Percentiles rank a stretch among this genome's conserved stretches.
phyloP scores from a whole-genome alignment of 2,113 vertebrate species.

The Poeciliopsis retropinna region DNA sequence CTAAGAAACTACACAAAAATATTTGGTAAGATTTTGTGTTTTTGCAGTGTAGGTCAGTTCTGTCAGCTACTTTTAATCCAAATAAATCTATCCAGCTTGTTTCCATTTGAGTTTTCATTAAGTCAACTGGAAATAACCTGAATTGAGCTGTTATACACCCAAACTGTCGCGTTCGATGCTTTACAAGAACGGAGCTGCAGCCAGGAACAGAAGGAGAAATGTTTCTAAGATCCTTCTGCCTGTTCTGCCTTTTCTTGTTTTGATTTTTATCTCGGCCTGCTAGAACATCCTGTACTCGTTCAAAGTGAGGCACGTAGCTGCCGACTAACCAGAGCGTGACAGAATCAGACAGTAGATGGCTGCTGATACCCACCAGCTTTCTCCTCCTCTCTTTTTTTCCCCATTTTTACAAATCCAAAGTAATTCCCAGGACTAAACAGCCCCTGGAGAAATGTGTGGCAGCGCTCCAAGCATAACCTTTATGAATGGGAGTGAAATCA shows the following conservation, averaged over 20 bases:
- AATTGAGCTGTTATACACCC: neutral
- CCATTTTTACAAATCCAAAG: conserved; percentile 7
- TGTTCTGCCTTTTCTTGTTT: conserved; percentile 31
- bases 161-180: neutral
- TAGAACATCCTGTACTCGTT: conserved; percentile 76
- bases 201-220: conserved; percentile 68
- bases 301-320: conserved; percentile 53
- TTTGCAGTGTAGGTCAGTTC: too few relatives aligned
- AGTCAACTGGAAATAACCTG: neutral
- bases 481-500: conserved; percentile 28
- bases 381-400: neutral
- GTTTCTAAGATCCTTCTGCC: conserved; percentile 62
- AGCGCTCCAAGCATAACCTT: conserved; percentile 26
- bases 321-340: conserved; percentile 60
- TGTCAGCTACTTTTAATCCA: neutral
- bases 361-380: conserved; percentile 45
- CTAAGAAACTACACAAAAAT: too few relatives aligned
- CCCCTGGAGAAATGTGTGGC: conserved; percentile 41
- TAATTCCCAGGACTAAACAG: conserved; percentile 35
- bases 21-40: too few relatives aligned
- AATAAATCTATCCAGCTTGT: neutral
- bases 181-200: conserved; percentile 30
- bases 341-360: conserved; percentile 60
- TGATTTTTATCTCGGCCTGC: conserved; percentile 62
- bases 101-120: neutral